phyloP scores from a whole-genome alignment of 2,888 invertebrate species.

The Watsonalla cultraria region DNA sequence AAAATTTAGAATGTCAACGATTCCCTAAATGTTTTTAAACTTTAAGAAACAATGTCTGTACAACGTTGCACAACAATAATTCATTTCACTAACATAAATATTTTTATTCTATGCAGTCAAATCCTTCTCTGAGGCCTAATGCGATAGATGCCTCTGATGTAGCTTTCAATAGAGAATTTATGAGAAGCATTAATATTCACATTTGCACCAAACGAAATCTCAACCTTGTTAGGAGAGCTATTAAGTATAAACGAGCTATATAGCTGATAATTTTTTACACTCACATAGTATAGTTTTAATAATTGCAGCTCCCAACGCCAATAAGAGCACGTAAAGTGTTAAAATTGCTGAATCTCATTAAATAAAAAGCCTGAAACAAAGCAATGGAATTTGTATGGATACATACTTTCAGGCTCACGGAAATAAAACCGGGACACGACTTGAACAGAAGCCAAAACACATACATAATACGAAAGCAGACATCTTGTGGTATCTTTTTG shows the following conservation, averaged over 20 bases:
- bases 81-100: slow-evolving; percentile 11
- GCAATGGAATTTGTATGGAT: slow-evolving; percentile 27
- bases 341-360: slow-evolving; percentile 2
- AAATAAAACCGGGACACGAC: slow-evolving; percentile 28
- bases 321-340: not conserved
- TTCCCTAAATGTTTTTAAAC: slow-evolving; percentile 38
- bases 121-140: slow-evolving; percentile 60
- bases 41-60: slow-evolving; percentile 45
- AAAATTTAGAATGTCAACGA: slow-evolving; percentile 61
- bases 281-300: too few relatives aligned
- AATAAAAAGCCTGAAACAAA: slow-evolving; percentile 14
- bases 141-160: slow-evolving; percentile 10
- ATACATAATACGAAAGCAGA: slow-evolving; percentile 25
- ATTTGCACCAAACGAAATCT: too few relatives aligned
- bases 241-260: too few relatives aligned
- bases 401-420: slow-evolving; percentile 26
- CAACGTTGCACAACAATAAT: slow-evolving; percentile 33
- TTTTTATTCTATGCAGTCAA: slow-evolving; percentile 73
- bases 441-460: slow-evolving; percentile 44
- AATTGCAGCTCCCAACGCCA: not conserved
- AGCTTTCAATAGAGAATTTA: too few relatives aligned
- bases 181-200: too few relatives aligned
- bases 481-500: slow-evolving; percentile 22
- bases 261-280: too few relatives aligned
- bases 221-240: too few relatives aligned